Conservation (phyloP, 2,113 vertebrate genomes). For the Pipa parva region DNA sequence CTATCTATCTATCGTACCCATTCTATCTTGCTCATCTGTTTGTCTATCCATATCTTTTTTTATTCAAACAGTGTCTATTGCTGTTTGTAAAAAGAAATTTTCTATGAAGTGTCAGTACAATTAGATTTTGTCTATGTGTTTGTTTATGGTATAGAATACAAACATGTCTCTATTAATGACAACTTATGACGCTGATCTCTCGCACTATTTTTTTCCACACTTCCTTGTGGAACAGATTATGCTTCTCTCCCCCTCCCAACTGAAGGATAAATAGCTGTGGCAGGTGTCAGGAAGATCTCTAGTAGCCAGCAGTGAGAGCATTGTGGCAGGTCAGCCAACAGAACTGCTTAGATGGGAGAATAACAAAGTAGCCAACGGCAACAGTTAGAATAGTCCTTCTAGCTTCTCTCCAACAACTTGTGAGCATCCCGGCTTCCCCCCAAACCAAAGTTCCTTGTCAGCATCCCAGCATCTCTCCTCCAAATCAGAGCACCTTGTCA, state of each 20-base stretch:
- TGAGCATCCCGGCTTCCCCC: too few relatives aligned
- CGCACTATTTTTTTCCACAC: conserved; percentile 58
- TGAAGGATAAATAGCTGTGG: conserved; percentile 43
- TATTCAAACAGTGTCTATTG: neutral
- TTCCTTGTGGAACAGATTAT: conserved; percentile 60
- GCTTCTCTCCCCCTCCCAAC: neutral
- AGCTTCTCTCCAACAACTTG: neutral
- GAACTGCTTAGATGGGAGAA: too few relatives aligned
- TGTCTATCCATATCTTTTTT: conserved; percentile 7
- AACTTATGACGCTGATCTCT: conserved; percentile 53
- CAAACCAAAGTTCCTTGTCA: too few relatives aligned
- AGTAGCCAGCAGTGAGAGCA: neutral
- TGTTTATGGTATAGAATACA: neutral
- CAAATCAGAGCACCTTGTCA: too few relatives aligned
- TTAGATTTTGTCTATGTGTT: too few relatives aligned
- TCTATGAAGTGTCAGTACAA: too few relatives aligned
- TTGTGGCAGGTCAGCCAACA: too few relatives aligned
- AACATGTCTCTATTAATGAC: conserved; percentile 28
- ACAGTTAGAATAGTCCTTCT: too few relatives aligned
- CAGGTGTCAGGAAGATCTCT: neutral
- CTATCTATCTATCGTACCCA: conserved; percentile 2
- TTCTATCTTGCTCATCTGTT: conserved; percentile 1
- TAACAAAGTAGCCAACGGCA: too few relatives aligned
- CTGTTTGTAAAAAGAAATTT: too few relatives aligned
- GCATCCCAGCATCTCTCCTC: too few relatives aligned